These are phyloP conservation scores for Empidonax traillii DNA, from an alignment of 2,113 vertebrate genomes.

Conservation along the genomic window DNA sequence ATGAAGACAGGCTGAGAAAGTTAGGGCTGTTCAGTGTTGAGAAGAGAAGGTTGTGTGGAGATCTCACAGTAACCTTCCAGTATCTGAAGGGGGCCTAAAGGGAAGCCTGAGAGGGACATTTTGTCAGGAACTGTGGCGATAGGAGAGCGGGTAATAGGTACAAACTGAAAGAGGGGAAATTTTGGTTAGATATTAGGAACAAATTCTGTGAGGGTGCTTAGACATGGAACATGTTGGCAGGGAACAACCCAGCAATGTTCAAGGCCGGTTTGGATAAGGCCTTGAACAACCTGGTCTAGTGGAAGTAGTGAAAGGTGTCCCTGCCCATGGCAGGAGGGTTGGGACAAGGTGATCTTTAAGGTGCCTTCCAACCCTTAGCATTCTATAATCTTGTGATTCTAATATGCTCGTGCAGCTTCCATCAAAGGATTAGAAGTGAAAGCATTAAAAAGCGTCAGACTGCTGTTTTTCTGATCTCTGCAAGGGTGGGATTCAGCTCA, in stretches of 20 bases:
- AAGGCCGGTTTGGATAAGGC: neutral
- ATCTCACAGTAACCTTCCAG: neutral
- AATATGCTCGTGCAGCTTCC: neutral
- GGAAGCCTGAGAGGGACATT: neutral
- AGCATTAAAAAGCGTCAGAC: neutral
- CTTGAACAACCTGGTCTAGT: neutral
- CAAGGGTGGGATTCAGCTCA: neutral
- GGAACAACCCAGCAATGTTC: neutral
- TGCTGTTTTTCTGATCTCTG: neutral
- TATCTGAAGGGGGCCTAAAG: too few species aligned
- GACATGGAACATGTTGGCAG: neutral
- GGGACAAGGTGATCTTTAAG: neutral
- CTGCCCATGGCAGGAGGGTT: neutral
- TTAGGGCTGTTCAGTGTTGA: neutral
- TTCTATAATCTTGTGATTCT: neutral
- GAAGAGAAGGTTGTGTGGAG: neutral
- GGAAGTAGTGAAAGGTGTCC: neutral
- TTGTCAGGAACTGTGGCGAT: neutral
- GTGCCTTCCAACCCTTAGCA: neutral
- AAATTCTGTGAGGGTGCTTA: neutral
- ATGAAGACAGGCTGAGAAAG: neutral
- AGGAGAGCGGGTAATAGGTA: neutral
- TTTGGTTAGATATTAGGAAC: neutral
- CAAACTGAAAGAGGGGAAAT: neutral
- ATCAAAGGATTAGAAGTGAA: neutral